Conservation (phyloP, 2,797 vertebrate genomes). For the Dendrocincla fuliginosa region DNA sequence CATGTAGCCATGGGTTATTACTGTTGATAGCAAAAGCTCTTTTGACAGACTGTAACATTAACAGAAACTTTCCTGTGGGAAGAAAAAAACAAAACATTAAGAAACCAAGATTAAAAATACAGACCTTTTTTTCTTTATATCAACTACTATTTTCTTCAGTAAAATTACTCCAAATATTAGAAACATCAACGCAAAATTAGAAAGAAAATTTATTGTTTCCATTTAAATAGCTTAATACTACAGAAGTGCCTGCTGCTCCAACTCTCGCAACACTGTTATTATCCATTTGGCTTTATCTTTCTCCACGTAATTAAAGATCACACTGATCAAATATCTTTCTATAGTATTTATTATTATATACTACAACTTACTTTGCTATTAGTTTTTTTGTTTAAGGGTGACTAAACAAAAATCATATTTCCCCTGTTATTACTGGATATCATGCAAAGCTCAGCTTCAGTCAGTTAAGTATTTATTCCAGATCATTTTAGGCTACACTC, state of each 20-base stretch:
- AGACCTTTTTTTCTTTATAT: neutral
- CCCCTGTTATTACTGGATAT: neutral
- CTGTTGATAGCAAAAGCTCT: slow-evolving; percentile 79
- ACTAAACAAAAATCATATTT: neutral
- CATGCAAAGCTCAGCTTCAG: neutral
- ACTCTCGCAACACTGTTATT: neutral
- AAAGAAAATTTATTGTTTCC: neutral
- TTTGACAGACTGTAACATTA: slow-evolving; percentile 83
- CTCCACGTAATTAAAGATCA: neutral
- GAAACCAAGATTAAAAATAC: neutral
- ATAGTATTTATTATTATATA: neutral
- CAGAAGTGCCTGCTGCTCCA: neutral
- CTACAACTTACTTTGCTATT: neutral
- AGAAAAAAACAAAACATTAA: neutral
- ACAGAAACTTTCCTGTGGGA: slow-evolving; percentile 79
- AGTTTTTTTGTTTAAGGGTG: neutral
- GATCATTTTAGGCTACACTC: neutral
- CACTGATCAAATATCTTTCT: neutral
- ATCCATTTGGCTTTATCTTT: neutral
- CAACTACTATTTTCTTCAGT: neutral
- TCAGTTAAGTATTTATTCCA: neutral
- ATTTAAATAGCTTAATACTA: neutral
- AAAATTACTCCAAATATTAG: neutral
- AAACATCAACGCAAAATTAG: neutral
- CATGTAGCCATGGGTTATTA: slow-evolving; percentile 81